Evolutionary conservation across 2,113 vertebrate genomes (phyloP).

Genomic region (Centropristis striata): DNA sequence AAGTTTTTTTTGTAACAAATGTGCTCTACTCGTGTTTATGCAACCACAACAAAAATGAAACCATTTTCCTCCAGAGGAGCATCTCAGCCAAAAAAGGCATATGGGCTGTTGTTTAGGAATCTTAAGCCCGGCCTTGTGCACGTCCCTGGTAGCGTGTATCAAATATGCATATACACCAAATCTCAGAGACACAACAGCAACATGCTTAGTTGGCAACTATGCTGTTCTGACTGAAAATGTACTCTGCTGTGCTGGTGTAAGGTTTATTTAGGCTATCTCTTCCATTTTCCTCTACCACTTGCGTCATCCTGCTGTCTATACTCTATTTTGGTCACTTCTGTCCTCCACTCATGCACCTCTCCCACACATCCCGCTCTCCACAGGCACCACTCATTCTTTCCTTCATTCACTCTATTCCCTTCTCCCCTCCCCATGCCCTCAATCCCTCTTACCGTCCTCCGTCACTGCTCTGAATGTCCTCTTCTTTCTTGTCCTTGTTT

Average conservation of each 20-base stretch:
- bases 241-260: slow-evolving; percentile 23
- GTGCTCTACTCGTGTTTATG: no score
- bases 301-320: slow-evolving; percentile 39
- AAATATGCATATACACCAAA: slow-evolving; percentile 20
- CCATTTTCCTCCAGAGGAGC: no score
- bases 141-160: neutral
- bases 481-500: slow-evolving; percentile 75
- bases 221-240: slow-evolving; percentile 19
- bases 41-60: no score
- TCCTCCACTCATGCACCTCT: slow-evolving; percentile 43
- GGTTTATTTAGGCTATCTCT: slow-evolving; percentile 44
- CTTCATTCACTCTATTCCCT: slow-evolving; percentile 43
- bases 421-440: slow-evolving; percentile 57
- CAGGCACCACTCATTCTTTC: slow-evolving; percentile 49
- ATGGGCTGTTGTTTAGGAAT: no score
- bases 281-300: slow-evolving; percentile 27
- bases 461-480: slow-evolving; percentile 57
- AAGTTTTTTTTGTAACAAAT: no score
- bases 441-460: slow-evolving; percentile 59
- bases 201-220: slow-evolving; percentile 21
- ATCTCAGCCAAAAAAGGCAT: no score
- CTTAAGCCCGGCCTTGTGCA: no score
- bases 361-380: slow-evolving; percentile 58
- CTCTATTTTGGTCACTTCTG: slow-evolving; percentile 56
- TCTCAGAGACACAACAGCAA: slow-evolving; percentile 8